A percentile compares a stretch with the other conserved stretches of the same genome.
phyloP scores from a whole-genome alignment of 1,140 invertebrate genomes.

The Medauroidea extradentata region DNA sequence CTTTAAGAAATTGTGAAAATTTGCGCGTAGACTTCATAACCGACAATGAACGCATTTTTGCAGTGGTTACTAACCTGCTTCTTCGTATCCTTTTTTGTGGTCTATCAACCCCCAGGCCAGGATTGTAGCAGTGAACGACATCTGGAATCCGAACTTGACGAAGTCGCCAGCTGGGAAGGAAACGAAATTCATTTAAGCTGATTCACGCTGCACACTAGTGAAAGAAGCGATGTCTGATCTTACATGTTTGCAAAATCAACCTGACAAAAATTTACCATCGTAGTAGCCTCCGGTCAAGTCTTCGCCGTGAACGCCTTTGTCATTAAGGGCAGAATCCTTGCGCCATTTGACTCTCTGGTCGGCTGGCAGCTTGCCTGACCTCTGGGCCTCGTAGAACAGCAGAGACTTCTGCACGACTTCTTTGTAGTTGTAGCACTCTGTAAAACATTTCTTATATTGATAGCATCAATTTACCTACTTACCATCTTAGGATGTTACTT shows the following conservation, averaged over 20 bases:
- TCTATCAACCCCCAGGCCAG: slow-evolving; percentile 56
- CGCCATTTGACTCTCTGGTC: slow-evolving; percentile 57
- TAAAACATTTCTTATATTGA: too few relatives aligned
- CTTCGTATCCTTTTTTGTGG: slow-evolving; percentile 50
- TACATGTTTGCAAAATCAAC: neutral
- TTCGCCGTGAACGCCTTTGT: slow-evolving; percentile 49
- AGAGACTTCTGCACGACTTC: slow-evolving; percentile 51
- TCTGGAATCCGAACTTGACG: slow-evolving; percentile 62
- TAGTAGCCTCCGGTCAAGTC: slow-evolving; percentile 64
- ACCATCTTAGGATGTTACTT: too few relatives aligned
- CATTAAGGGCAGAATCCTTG: slow-evolving; percentile 53
- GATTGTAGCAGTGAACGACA: slow-evolving; percentile 55
- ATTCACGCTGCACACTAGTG: too few relatives aligned
- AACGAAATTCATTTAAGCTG: too few relatives aligned
- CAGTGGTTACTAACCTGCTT: slow-evolving; percentile 37
- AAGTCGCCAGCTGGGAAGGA: slow-evolving; percentile 54
- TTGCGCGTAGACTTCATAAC: too few relatives aligned
- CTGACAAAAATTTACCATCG: slow-evolving; percentile 50
- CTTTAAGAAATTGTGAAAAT: too few relatives aligned
- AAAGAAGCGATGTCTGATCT: too few relatives aligned
- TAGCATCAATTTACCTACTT: too few relatives aligned
- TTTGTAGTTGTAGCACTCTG: slow-evolving; percentile 45
- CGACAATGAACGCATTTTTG: too few relatives aligned
- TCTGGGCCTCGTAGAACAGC: slow-evolving; percentile 61
- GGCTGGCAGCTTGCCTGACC: slow-evolving; percentile 54